These are phyloP conservation scores for Chaenogobius annularis DNA, from an alignment of 2,113 vertebrate genomes.

Conservation along the genomic window DNA sequence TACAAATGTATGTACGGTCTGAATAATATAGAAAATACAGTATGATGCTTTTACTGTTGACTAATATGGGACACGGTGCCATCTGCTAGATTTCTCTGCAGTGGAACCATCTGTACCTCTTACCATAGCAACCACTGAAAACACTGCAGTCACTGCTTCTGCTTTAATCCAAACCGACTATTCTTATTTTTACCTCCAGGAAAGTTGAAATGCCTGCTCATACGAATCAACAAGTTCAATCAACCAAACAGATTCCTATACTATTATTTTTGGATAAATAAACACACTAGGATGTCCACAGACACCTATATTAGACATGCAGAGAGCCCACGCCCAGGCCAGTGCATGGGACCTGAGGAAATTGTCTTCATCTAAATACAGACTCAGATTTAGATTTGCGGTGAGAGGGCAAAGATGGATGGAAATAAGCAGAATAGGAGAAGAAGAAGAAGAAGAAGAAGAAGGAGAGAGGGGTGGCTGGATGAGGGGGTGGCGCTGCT, in stretches of 20 bases:
- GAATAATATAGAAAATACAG: too few relatives aligned
- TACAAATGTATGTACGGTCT: too few relatives aligned
- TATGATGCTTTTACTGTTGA: too few relatives aligned
- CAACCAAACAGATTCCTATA: too few relatives aligned
- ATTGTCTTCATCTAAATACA: constrained; percentile 61
- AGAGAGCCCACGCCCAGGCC: constrained; percentile 4
- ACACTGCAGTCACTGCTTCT: not conserved
- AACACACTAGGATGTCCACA: not conserved
- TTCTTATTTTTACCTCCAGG: not conserved
- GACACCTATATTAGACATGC: constrained; percentile 15
- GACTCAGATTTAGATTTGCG: constrained; percentile 68
- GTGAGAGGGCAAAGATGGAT: constrained; percentile 47
- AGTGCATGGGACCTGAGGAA: constrained; percentile 50
- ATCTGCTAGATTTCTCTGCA: too few relatives aligned
- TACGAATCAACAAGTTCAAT: too few relatives aligned
- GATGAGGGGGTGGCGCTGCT: constrained; percentile 39
- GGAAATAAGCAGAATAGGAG: constrained; percentile 21
- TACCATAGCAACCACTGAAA: not conserved
- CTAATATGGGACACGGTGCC: too few relatives aligned
- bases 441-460: constrained; percentile 34
- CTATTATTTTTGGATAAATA: too few relatives aligned
- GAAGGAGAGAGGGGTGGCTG: constrained; percentile 41
- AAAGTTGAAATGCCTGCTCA: too few relatives aligned
- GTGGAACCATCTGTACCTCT: too few relatives aligned
- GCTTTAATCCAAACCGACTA: not conserved